A percentile compares a stretch with the other conserved stretches of the same genome.
Evolutionary conservation across 2,797 vertebrate species (phyloP).

Genomic region (Clangula hyemalis): DNA sequence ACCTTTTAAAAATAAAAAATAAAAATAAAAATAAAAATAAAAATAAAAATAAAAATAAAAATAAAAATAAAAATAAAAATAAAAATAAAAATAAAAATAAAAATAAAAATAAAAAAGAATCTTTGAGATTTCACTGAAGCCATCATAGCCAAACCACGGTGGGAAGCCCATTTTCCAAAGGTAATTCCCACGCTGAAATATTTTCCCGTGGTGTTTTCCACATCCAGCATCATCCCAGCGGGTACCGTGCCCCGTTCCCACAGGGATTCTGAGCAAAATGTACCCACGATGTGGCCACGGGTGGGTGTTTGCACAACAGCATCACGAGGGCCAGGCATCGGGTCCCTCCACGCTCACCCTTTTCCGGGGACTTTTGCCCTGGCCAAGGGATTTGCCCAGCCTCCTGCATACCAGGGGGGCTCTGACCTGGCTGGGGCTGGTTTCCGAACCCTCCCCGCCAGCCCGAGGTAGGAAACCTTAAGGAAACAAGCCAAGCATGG

Average conservation of each 20-base stretch:
- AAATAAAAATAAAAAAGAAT: background rate
- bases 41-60: background rate
- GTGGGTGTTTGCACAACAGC: background rate
- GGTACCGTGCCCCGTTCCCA: background rate
- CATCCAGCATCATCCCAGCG: rapidly evolving
- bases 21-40: background rate
- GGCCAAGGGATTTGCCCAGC: background rate
- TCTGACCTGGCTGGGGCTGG: background rate
- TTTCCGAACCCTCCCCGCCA: background rate
- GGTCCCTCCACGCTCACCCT: background rate
- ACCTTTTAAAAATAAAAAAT: background rate
- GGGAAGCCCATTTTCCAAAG: background rate
- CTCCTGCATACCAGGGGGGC: rapidly evolving
- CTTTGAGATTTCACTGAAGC: background rate
- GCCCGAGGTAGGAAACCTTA: background rate
- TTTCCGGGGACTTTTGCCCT: rapidly evolving
- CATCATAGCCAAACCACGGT: too few relatives aligned
- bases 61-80: background rate
- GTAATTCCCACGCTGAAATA: background rate
- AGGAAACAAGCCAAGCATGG: background rate
- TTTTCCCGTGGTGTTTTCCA: background rate
- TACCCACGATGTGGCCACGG: rapidly evolving
- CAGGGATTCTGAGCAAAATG: background rate
- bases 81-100: background rate
- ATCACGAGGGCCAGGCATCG: rapidly evolving